Evolutionary conservation across 2,113 vertebrate species (phyloP), one percentile per base, ranked within the genome.

Genomic region (Oxyruncus cristatus): DNA sequence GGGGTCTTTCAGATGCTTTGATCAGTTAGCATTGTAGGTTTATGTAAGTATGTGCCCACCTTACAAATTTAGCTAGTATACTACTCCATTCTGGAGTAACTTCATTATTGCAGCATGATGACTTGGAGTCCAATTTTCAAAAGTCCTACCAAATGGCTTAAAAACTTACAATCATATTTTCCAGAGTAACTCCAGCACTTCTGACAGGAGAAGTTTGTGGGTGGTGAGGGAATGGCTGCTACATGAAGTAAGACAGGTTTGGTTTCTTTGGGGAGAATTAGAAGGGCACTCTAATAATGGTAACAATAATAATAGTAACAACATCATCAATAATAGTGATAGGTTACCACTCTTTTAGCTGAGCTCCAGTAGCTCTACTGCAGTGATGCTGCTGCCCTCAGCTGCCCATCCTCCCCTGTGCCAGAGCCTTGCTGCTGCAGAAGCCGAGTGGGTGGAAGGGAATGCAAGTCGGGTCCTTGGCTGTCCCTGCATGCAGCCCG

Each of bases 331-430:
- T 79, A 83, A 53, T 56, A 89, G 79, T 27, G 16, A 67, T 68
- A 78, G 46, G 53, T 59, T 79, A 80, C 49, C 17, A 32, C 17
- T 93, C 35, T 68, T 53, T 24, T 65, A 79, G 53, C 55, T 80
- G 75, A 85, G 56, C 56, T 85, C 32, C 4, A 4, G 7, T 72
- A 87, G 55, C 16, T 47, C 14, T 42, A 5, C 70, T 59, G 81
- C 77, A 89, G 84, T 30, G 66, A 16, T 91, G 81, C 65, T 91
- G 93, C 92, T 87, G 91, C 78, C 85, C 85, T 94, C 77, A 88
- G 85, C 78, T 79, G 77, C 94, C 81, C 93, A 82, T 85, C 90
- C 71, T 93, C 92, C 92, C 66, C 74, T 32, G 78, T 90, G 85
- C 77, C 74, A 75, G 56, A 85, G 68, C 26, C 1, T 65, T 4